Conservation (phyloP, 2,797 vertebrate genomes). For the Carcharodon carcharias region DNA sequence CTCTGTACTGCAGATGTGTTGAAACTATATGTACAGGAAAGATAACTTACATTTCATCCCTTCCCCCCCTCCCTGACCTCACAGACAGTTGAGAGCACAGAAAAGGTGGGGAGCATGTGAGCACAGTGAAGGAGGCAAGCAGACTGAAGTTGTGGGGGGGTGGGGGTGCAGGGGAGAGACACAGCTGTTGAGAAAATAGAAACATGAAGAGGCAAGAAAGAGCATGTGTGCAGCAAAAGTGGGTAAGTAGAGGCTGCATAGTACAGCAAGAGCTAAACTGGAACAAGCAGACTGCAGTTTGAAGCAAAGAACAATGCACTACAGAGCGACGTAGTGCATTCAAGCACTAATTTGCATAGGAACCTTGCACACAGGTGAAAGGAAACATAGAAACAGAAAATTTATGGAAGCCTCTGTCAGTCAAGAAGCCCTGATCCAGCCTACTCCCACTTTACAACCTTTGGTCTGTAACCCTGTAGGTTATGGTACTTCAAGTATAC, state of each 20-base stretch:
- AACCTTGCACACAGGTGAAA: not conserved
- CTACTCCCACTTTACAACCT: too few relatives aligned
- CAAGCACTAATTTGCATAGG: not conserved
- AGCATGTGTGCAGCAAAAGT: not conserved
- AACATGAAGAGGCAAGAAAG: not conserved
- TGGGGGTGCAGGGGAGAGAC: not conserved
- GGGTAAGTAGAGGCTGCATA: too few relatives aligned
- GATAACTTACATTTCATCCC: not conserved
- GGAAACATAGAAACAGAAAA: not conserved
- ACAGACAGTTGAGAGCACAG: not conserved
- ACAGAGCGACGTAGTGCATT: not conserved
- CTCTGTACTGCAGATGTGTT: not conserved
- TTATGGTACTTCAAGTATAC: too few relatives aligned
- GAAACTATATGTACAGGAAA: not conserved
- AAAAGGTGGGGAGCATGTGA: not conserved
- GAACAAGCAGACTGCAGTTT: not conserved
- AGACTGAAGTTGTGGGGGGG: not conserved
- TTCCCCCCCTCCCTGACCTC: not conserved
- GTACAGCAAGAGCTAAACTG: not conserved
- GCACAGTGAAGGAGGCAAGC: not conserved
- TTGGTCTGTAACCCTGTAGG: too few relatives aligned
- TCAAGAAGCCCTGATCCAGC: too few relatives aligned
- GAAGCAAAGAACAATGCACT: not conserved
- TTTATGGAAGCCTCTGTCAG: too few relatives aligned
- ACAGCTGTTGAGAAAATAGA: not conserved